Base-by-base conservation (phyloP, 2,888 invertebrate genomes). In the Drosophila merina region DNA sequence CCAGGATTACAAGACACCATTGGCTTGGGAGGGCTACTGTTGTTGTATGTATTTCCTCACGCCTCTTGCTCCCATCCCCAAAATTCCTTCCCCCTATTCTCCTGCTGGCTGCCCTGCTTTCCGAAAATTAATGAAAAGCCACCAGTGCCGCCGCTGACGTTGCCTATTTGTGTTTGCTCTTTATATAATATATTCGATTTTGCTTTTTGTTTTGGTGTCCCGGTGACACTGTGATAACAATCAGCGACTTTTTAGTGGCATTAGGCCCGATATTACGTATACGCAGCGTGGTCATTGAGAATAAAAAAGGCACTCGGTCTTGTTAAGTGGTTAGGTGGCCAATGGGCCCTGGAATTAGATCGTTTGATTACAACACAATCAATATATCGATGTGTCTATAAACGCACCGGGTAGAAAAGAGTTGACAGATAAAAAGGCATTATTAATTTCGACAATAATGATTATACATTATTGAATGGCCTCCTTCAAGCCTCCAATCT, bases 61-160 rank as follows among this genome's bases (percentile, higher is more conserved):
- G 36, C 76, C 57, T 51, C 38, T 12, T 20, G 6, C 30, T 20
- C 7, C 10, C 31, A 20, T 20, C 20, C 20, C 20, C 20, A 20
- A 20, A 20, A 6, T 12, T 30, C 31, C 48, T 6, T 8, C 36
- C 26, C 14, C 10, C 5, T 36, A 25, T n/a, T 20, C 28, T 33
- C 44, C 33, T 51, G n/a, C 49, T 44, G 36, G 10, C 42, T 25
- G 42, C 33, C 44, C 75, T 85, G 88, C 88, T 88, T 82, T 86
- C 80, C 82, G 76, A 76, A 83, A 88, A 83, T 86, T 83, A 88
- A 83, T 86, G 88, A 83, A 83, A 88, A 84, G 72, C 72, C 79
- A 70, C 36, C 83, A 62, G 52, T 51, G 75, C 52, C 54, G 38
- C 26, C 48, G 63, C 60, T 51, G 51, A 71, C 72, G 56, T 64